Evolutionary conservation across 2,797 vertebrate genomes (phyloP), one percentile per base, ranked within the genome.

Genomic region (Epinephelus coioides): DNA sequence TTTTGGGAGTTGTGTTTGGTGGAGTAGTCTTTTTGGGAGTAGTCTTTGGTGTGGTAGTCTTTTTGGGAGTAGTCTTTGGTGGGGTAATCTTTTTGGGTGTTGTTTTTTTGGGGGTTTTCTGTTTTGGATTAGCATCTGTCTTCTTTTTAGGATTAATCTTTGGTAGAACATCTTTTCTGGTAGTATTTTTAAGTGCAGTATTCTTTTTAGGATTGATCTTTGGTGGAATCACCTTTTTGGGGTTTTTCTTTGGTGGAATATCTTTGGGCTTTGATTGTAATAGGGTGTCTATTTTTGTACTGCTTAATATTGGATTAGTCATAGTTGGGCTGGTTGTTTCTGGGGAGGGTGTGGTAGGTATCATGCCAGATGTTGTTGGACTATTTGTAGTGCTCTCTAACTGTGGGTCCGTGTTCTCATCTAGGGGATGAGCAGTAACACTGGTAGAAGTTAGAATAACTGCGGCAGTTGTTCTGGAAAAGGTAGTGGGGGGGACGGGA

Each of bases 221-320:
- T 34, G 7, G 6, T 19, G 51, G 14, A 40, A 13, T 61, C 1
- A n/a, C 67, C 38, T 81, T 75, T 71, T 60, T 76, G 0, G 62
- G 34, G 0, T 13, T 76, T 73, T 88, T 89, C 78, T 91, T 91
- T 76, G 69, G 74, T 1, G 9, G 23, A 19, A 62, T 81, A 60
- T 90, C 86, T 68, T 90, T 73, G 21, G 81, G 69, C 61, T 89
- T 91, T 3, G 73, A 30, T 73, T 86, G 84, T 8, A 44, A 10
- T 0, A 8, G 50, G 1, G 6, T 40, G 6, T 76, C 43, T 63
- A 63, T 71, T 70, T 80, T 72, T 60, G 63, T 75, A 55, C 6
- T 67, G 10, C 9, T 71, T 65, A 83, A 76, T 43, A n/a, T 19
- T 54, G 17, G 23, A 69, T 50, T 27, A 11, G 43, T 84, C n/a